A percentile compares a stretch with the other conserved stretches of the same genome.
These are phyloP conservation scores for Piscicola geometra DNA, from an alignment of 2,888 invertebrate genomes.

Conservation along the genomic window DNA sequence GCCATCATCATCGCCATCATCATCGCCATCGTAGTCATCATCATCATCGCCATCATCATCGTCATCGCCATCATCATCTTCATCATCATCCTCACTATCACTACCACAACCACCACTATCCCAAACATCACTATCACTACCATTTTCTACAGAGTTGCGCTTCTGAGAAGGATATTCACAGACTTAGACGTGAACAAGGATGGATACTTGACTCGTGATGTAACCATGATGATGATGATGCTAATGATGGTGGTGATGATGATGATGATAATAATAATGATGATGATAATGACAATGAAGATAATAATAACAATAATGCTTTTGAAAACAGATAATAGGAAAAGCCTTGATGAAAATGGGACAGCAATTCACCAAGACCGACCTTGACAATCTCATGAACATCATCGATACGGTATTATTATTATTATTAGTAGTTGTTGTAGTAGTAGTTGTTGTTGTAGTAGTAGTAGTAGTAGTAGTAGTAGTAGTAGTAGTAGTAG, in stretches of 20 bases:
- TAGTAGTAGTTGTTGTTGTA: constrained; percentile 13
- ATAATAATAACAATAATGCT: too few relatives aligned
- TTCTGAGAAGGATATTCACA: constrained; percentile 26
- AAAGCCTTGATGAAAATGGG: constrained; percentile 5
- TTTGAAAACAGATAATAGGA: constrained; percentile 22
- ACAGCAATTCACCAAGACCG: constrained; percentile 4
- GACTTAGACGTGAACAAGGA: constrained; percentile 19
- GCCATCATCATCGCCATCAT: neutral
- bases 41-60: neutral
- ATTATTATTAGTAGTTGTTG: neutral
- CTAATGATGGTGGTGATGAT: too few relatives aligned
- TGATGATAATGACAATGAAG: too few relatives aligned
- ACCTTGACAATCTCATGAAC: constrained; percentile 20
- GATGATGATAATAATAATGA: too few relatives aligned
- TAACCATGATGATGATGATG: too few relatives aligned
- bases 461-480: constrained; percentile 13
- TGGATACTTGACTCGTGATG: neutral
- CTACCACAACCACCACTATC: neutral
- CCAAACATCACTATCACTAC: neutral
- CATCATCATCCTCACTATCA: neutral
- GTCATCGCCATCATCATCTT: neutral
- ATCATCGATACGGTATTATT: constrained; percentile 18
- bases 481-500: constrained; percentile 29
- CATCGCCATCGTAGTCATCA: neutral
- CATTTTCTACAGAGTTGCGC: constrained; percentile 8